Percentiles rank a stretch among this genome's conserved stretches.
Conservation (phyloP, 2,797 vertebrate genomes). For the Catamblyrhynchus diadema region DNA sequence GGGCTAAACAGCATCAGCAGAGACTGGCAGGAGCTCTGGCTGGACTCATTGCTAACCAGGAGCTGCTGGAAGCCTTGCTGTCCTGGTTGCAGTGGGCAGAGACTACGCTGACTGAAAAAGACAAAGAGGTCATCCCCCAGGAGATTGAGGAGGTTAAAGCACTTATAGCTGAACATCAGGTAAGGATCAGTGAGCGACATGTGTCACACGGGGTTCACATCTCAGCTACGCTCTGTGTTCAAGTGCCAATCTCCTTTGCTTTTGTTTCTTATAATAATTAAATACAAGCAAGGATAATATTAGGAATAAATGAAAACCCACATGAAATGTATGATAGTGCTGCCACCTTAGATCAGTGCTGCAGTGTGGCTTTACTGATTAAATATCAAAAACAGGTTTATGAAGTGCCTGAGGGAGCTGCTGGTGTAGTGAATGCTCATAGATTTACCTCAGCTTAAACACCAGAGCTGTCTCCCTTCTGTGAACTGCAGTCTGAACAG, state of each 20-base stretch:
- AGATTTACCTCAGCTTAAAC: background rate
- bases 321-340: background rate
- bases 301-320: background rate
- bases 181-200: slow-evolving; percentile 38
- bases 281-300: background rate
- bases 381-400: background rate
- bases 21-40: slow-evolving; percentile 85
- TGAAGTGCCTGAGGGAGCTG: background rate
- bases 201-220: accelerated
- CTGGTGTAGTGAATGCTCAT: background rate
- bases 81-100: slow-evolving; percentile 97
- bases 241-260: background rate
- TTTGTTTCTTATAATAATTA: background rate
- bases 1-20: slow-evolving; percentile 96
- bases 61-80: slow-evolving; percentile 90
- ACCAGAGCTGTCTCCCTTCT: background rate
- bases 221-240: background rate
- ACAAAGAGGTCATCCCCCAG: slow-evolving; percentile 90
- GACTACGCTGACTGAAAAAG: slow-evolving; percentile 88
- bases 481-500: background rate
- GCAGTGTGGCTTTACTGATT: background rate
- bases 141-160: slow-evolving; percentile 94
- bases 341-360: background rate
- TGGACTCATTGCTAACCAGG: slow-evolving; percentile 88
- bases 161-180: slow-evolving; percentile 96